Evolutionary conservation across 2,797 vertebrate species (phyloP), one percentile per base, ranked within the genome.

Genomic region (Oryzias sinensis): DNA sequence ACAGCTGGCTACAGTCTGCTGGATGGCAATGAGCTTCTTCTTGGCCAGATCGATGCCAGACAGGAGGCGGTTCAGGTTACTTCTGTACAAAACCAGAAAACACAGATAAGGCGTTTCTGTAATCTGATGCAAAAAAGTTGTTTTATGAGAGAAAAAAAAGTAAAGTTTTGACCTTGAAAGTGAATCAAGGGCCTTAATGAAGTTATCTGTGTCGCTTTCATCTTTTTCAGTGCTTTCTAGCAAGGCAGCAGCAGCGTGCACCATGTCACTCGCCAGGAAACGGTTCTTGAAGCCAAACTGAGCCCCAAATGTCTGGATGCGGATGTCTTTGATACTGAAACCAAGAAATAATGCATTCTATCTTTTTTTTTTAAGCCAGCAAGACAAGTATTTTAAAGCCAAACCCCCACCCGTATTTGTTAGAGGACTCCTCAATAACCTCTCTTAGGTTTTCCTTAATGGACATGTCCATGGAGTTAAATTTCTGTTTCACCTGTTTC

Each of bases 241-340:
- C 54, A 98, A 82, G 14, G 97, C 93, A 49, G 91, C 82, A 1
- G 94, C 90, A 45, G 94, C 94, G 2, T 97, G 96, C 22, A 98
- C 97, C 44, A 99, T 85, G 14, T 99, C 97, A 15, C 89, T 92
- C 78, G 97, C 97, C 84, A 98, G 90, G 83, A 99, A 99, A 45
- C 95, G 95, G 74, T 98, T 97, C 88, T 98, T 97, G 80, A 96
- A 99, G 53, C 97, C 97, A 70, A 98, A 99, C 78, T 98, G 93
- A 70, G 94, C 93, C 4, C 95, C 93, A 70, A 99, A 99, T 0
- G 97, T 99, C 89, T 99, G 97, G 42, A 99, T 77, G 18, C 97
- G 92, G 77, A 99, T 93, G 71, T 99, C 96, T 74, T 95, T 99
- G 94, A 99, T 94, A 49, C 97, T 99, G 86, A 63, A 37, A 37